Base-by-base conservation (phyloP, 2,113 vertebrate species). In the Connochaetes taurinus region DNA sequence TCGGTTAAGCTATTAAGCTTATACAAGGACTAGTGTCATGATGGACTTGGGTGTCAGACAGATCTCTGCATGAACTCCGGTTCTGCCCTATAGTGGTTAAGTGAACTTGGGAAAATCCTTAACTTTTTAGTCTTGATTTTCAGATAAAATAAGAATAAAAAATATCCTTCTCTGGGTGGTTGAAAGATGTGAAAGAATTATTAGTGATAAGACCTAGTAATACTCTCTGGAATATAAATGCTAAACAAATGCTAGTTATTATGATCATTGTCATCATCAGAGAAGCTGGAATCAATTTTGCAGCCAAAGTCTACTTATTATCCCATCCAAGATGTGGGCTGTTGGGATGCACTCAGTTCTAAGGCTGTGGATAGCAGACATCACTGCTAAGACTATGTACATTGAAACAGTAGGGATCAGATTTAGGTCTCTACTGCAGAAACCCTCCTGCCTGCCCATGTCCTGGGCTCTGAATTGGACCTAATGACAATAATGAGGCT, bases 131-230 rank as follows among this genome's bases (percentile, higher is more conserved):
- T 31, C 29, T 90, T 23, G 3, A 9, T 86, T 55, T 74, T n/a
- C 53, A 94, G 74, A 58, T 55, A 93, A 96, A 97, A 58, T 45
- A 78, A 76, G 55, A 40, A 31, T 83, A 29, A 94, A 87, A 62
- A 91, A 43, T 81, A 53, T 21, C 8, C 43, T 82, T 86, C 43
- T 91, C 29, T 78, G 43, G 15, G 53, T 45, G 81, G 43, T 89
- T 55, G 58, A 92, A 81, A 64, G 27, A 88, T 78, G 14, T 33
- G 21, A 86, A 53, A 58, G 36, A 80, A 36, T n/a, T 60, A 19
- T 14, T 36, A 17, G 17, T 64, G 81, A 19, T 19, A 87, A 45
- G 29, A 71, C 33, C 50, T 52, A 29, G 10, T 33, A 52, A 33
- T 29, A 31, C 19, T 93, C 15, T 62, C 25, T 64, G 71, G 29